These are phyloP conservation scores for Rhabdomys pumilio DNA, from an alignment of 2,797 vertebrate species.

Conservation along the genomic window DNA sequence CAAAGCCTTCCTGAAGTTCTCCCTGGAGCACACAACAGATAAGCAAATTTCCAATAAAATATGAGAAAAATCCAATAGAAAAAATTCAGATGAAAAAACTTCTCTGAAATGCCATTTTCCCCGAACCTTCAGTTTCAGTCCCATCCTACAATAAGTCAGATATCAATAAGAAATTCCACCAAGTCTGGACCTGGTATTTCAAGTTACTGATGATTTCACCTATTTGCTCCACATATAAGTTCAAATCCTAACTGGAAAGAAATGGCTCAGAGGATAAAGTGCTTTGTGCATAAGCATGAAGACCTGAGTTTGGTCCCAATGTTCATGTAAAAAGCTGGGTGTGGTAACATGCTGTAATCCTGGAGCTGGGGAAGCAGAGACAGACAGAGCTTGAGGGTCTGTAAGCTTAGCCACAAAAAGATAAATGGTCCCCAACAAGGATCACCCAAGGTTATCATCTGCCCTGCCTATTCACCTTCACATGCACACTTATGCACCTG, in stretches of 20 bases:
- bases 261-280: background rate
- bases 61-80: background rate
- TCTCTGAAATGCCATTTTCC: constrained; percentile 1
- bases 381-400: background rate
- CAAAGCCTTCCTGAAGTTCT: background rate
- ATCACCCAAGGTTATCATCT: background rate
- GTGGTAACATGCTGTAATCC: background rate
- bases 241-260: background rate
- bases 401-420: background rate
- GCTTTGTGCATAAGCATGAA: background rate
- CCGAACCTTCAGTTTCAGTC: background rate
- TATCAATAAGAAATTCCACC: background rate
- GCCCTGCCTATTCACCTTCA: background rate
- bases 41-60: background rate
- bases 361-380: background rate
- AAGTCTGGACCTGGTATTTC: constrained; percentile 4
- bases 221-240: constrained; percentile 1
- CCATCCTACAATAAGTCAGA: background rate
- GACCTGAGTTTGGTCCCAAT: background rate
- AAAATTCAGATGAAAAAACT: constrained; percentile 9
- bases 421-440: background rate
- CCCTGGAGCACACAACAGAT: background rate
- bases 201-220: background rate
- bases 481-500: too few relatives aligned
- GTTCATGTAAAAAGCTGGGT: background rate